A percentile compares a stretch with the other conserved stretches of the same genome.
Evolutionary conservation across 1,140 invertebrate species (phyloP).

Genomic region (Cyclargus thomasi): DNA sequence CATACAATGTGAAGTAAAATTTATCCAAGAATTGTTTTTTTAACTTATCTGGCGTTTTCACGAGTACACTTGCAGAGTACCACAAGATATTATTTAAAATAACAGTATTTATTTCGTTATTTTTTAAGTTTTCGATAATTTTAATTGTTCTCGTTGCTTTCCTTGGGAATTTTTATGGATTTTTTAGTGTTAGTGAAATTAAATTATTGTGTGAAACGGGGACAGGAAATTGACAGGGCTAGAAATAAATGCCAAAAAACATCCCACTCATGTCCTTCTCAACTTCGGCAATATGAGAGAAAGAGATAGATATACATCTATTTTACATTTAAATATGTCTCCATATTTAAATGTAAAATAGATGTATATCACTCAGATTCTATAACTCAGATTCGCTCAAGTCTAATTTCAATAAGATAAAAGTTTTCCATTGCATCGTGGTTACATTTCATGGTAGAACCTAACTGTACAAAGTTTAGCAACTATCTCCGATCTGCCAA

Average conservation of each 20-base stretch:
- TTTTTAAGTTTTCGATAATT: constrained; percentile 71
- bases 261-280: not conserved
- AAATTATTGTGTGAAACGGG: constrained; percentile 48
- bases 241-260: not conserved
- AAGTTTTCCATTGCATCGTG: not conserved
- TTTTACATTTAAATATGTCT: no score
- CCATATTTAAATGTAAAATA: no score
- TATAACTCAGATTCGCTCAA: no score
- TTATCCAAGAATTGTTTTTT: no score
- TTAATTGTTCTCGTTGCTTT: constrained; percentile 73
- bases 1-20: no score
- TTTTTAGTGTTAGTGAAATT: constrained; percentile 62
- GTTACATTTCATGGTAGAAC: not conserved
- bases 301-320: no score
- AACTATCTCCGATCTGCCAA: constrained; percentile 2
- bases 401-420: not conserved
- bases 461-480: constrained; percentile 8
- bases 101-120: constrained; percentile 70
- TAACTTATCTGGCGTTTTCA: not conserved
- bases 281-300: no score
- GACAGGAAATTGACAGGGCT: constrained; percentile 26
- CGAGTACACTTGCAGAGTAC: not conserved
- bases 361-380: no score
- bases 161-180: constrained; percentile 70
- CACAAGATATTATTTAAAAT: constrained; percentile 23